Evolutionary conservation across 2,797 vertebrate species (phyloP).

Genomic region (Thalassophryne amazonica): DNA sequence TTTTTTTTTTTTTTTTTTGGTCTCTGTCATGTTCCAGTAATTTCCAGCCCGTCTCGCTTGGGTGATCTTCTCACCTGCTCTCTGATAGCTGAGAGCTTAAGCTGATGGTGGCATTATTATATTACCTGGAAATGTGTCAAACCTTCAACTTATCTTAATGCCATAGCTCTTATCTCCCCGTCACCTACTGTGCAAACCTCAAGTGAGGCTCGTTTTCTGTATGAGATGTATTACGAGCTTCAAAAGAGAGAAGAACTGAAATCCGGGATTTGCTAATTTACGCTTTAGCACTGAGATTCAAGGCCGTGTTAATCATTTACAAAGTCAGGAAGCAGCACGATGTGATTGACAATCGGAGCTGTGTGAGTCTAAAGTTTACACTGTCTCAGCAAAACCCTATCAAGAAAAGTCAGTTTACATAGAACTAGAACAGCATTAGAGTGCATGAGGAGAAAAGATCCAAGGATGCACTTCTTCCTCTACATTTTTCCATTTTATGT

Average conservation of each 20-base stretch:
- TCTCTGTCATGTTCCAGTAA: constrained; percentile 3
- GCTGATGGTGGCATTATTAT: constrained; percentile 64
- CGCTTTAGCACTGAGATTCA: constrained; percentile 1
- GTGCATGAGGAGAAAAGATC: no score
- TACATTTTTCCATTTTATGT: no score
- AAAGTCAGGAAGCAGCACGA: constrained; percentile 1
- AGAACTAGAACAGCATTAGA: no score
- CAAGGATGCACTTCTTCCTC: no score
- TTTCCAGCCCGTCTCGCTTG: constrained; percentile 13
- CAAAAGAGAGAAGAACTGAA: not conserved
- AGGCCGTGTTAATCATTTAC: constrained; percentile 1
- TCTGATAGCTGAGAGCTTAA: constrained; percentile 39
- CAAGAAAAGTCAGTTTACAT: no score
- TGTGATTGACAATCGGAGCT: constrained; percentile 4
- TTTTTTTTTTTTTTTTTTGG: not conserved
- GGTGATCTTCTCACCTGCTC: constrained; percentile 22
- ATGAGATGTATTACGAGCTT: constrained; percentile 35
- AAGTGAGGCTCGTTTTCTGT: constrained; percentile 12
- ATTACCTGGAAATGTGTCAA: constrained; percentile 59
- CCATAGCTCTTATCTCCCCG: constrained; percentile 46
- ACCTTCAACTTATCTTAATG: constrained; percentile 56
- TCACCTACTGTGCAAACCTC: constrained; percentile 24
- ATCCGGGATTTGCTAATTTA: constrained; percentile 13
- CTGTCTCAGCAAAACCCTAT: constrained; percentile 11
- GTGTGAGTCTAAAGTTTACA: constrained; percentile 33